A percentile compares a stretch with the other conserved stretches of the same genome.
Evolutionary conservation across 2,797 vertebrate genomes (phyloP).

Genomic region (Chloroceryle amazona): DNA sequence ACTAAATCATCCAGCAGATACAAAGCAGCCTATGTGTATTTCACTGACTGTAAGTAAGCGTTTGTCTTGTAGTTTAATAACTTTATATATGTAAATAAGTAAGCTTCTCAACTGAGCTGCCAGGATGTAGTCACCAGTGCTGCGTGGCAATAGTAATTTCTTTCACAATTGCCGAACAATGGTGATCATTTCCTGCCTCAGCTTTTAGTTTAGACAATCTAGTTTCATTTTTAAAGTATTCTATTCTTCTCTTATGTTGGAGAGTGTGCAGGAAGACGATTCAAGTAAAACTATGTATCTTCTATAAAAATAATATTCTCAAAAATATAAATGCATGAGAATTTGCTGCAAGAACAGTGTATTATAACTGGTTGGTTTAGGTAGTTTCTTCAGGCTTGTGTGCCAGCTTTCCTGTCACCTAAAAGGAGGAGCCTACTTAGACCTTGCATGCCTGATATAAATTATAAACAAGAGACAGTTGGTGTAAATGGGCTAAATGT

Average conservation of each 20-base stretch:
- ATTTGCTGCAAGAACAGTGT: not conserved
- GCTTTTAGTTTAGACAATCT: not conserved
- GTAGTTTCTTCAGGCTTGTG: not conserved
- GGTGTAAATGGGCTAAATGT: not conserved
- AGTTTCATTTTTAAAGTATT: not conserved
- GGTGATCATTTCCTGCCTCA: not conserved
- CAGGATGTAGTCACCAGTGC: not conserved
- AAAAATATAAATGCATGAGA: not conserved
- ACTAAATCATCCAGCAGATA: constrained; percentile 89
- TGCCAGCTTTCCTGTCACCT: not conserved
- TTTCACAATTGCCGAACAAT: not conserved
- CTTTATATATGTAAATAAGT: not conserved
- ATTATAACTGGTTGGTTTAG: not conserved
- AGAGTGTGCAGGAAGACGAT: not conserved
- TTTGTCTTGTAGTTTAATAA: not conserved
- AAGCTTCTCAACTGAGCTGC: not conserved
- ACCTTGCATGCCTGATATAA: not conserved
- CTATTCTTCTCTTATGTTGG: not conserved
- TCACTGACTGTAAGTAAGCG: constrained; percentile 94
- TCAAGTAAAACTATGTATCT: not conserved
- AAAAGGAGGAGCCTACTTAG: not conserved
- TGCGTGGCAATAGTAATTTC: not conserved
- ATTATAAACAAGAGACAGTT: not conserved
- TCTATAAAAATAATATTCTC: not conserved
- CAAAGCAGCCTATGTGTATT: constrained; percentile 95